Conservation (phyloP, 2,113 vertebrate species). For the Motacilla tschutschensis region DNA sequence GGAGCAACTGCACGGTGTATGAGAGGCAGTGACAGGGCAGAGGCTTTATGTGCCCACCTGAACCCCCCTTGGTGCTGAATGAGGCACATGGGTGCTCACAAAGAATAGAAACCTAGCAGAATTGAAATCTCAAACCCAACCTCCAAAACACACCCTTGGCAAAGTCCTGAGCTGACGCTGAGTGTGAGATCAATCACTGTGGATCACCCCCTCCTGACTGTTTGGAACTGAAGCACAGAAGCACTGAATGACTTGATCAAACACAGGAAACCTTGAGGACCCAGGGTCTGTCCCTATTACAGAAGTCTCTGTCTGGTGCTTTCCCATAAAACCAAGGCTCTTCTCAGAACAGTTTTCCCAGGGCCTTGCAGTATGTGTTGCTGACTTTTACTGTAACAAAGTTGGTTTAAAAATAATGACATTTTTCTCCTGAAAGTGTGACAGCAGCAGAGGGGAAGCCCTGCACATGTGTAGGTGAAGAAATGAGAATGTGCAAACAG, state of each 20-base stretch:
- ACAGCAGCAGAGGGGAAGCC: background rate
- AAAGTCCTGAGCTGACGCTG: accelerated
- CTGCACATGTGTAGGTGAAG: background rate
- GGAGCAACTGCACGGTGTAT: accelerated
- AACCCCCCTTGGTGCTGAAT: background rate
- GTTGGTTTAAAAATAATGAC: background rate
- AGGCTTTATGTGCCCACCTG: background rate
- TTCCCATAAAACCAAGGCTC: background rate
- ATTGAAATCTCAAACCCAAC: background rate
- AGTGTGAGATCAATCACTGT: accelerated
- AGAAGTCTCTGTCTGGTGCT: background rate
- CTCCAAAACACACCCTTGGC: background rate
- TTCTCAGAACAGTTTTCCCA: background rate
- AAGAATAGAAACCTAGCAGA: background rate
- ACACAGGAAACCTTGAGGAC: background rate
- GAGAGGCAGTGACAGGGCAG: background rate
- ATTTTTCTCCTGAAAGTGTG: background rate
- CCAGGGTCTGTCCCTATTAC: background rate
- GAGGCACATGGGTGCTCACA: background rate
- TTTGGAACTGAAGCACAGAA: background rate
- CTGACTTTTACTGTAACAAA: background rate
- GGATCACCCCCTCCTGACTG: background rate
- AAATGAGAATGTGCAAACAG: constrained; percentile 4
- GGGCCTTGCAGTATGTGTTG: background rate
- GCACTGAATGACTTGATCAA: background rate